phyloP scores from a whole-genome alignment of 2,888 invertebrate genomes.

The Abrostola triplasia region DNA sequence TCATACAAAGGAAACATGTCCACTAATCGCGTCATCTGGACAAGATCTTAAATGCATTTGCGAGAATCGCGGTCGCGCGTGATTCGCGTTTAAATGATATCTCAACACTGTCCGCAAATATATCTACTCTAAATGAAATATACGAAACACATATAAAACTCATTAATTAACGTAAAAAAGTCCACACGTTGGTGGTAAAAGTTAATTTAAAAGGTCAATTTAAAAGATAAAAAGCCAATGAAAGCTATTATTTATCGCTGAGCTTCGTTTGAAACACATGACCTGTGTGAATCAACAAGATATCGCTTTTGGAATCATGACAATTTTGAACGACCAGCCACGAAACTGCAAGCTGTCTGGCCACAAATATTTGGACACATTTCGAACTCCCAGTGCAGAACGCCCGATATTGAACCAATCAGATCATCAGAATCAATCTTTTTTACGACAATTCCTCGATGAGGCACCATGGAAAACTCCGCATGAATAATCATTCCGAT shows the following conservation, averaged over 20 bases:
- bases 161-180: conserved; percentile 20
- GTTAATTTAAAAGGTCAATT: conserved; percentile 20
- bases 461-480: background rate
- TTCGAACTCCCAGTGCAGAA: no score
- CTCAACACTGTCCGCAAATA: background rate
- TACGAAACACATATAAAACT: conserved; percentile 15
- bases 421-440: background rate
- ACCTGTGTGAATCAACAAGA: background rate
- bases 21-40: background rate
- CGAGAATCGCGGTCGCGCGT: background rate
- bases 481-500: background rate
- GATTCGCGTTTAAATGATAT: background rate
- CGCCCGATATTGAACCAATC: no score
- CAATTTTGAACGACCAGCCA: background rate
- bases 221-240: conserved; percentile 18
- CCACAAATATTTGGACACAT: no score
- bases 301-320: background rate
- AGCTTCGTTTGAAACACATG: background rate
- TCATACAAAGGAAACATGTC: background rate
- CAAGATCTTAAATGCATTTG: background rate
- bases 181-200: conserved; percentile 10
- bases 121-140: background rate
- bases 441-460: background rate
- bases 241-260: conserved; percentile 12
- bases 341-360: no score